A percentile compares a stretch with the other conserved stretches of the same genome.
These are phyloP conservation scores for Euura saliciscinereae DNA, from an alignment of 1,140 invertebrate genomes.

Conservation along the genomic window DNA sequence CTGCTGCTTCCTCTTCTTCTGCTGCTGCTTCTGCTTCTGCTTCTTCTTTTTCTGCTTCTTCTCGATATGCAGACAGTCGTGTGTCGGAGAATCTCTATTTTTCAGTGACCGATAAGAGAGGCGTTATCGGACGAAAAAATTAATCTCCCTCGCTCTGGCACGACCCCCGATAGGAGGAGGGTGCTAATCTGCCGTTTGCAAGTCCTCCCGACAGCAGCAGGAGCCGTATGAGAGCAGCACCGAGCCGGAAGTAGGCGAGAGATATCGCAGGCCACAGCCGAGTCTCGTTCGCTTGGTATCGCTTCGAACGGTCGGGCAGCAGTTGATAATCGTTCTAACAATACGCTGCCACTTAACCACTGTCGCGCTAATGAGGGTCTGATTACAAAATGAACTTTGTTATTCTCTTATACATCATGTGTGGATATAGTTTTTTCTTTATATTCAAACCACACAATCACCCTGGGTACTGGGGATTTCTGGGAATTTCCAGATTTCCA, in stretches of 20 bases:
- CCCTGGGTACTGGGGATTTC: not conserved
- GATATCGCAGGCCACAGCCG: not conserved
- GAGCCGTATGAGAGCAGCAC: too few species aligned
- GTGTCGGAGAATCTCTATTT: too few species aligned
- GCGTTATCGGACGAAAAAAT: too few species aligned
- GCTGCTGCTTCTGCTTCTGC: too few species aligned
- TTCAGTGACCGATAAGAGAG: too few species aligned
- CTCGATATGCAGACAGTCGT: too few species aligned
- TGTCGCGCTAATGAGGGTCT: conserved; percentile 1
- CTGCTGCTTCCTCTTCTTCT: too few species aligned
- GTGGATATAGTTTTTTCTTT: too few species aligned
- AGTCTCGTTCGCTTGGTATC: not conserved
- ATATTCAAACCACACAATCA: too few species aligned
- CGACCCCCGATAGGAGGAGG: not conserved
- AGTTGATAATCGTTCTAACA: conserved; percentile 1
- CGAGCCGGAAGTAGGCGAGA: not conserved
- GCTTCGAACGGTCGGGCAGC: not conserved
- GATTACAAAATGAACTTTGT: not conserved
- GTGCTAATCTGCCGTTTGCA: not conserved
- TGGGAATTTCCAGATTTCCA: not conserved
- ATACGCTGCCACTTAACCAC: conserved; percentile 6
- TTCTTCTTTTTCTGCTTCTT: too few species aligned
- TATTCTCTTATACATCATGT: not conserved
- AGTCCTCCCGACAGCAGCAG: not conserved
- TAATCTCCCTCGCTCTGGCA: too few species aligned